Percentiles rank a stretch among this genome's conserved stretches.
These are phyloP conservation scores for Oophaga sylvatica DNA, from an alignment of 2,797 vertebrate species.

Conservation along the genomic window DNA sequence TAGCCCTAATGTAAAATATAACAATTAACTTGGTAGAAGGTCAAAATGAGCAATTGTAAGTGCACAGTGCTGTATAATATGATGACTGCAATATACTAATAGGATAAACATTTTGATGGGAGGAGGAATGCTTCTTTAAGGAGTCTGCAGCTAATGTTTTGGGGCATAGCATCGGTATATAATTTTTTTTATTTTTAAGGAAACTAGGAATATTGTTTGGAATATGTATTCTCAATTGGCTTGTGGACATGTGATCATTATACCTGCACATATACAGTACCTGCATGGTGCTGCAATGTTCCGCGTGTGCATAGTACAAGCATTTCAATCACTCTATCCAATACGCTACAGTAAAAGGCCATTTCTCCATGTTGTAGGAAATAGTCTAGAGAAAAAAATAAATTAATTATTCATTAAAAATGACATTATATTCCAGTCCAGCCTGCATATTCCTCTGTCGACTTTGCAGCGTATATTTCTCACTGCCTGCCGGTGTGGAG, in stretches of 20 bases:
- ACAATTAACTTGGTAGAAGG: too few relatives aligned
- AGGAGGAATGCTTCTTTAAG: too few relatives aligned
- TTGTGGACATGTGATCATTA: background rate
- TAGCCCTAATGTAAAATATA: too few relatives aligned
- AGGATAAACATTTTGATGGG: too few relatives aligned
- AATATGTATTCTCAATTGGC: background rate
- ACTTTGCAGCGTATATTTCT: slow-evolving; percentile 31
- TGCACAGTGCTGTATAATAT: too few relatives aligned
- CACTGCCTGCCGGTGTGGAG: slow-evolving; percentile 34
- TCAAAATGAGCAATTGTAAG: too few relatives aligned
- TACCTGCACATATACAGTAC: background rate
- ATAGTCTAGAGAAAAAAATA: slow-evolving; percentile 29
- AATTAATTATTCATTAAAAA: slow-evolving; percentile 58
- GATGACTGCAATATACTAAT: too few relatives aligned
- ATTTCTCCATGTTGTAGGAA: slow-evolving; percentile 7
- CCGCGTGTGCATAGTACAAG: slow-evolving; percentile 1
- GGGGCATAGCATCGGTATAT: too few relatives aligned
- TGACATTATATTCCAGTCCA: slow-evolving; percentile 50
- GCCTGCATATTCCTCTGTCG: slow-evolving; percentile 21
- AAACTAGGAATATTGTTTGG: too few relatives aligned
- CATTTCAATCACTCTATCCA: slow-evolving; percentile 52
- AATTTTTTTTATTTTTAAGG: too few relatives aligned
- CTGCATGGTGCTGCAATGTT: slow-evolving; percentile 21
- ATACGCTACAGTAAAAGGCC: slow-evolving; percentile 33
- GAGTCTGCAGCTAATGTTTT: too few relatives aligned